A percentile compares a stretch with the other conserved stretches of the same genome.
phyloP scores from a whole-genome alignment of 2,888 invertebrate genomes.

The Archips xylosteana region DNA sequence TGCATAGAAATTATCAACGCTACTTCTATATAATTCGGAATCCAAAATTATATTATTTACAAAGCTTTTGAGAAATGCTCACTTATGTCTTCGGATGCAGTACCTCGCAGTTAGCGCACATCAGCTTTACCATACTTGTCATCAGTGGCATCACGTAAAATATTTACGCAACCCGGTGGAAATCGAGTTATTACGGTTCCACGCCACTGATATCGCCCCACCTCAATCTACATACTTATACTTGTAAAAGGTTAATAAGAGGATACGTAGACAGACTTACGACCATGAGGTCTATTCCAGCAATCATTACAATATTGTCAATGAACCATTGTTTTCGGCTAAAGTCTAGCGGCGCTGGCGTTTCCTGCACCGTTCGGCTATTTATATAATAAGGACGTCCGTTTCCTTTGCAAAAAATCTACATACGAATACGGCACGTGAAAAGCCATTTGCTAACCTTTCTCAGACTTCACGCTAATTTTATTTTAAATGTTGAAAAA shows the following conservation, averaged over 20 bases:
- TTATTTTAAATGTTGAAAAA: neutral
- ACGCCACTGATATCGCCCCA: neutral
- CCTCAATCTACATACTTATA: neutral
- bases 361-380: constrained; percentile 69
- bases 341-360: constrained; percentile 59
- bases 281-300: constrained; percentile 26
- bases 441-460: constrained; percentile 59
- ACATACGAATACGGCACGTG: constrained; percentile 58
- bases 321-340: constrained; percentile 65
- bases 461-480: constrained; percentile 19
- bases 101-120: too few species aligned
- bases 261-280: constrained; percentile 3
- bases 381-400: constrained; percentile 71
- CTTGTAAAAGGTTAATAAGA: neutral
- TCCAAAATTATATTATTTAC: too few species aligned
- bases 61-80: too few species aligned
- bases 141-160: too few species aligned
- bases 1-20: too few species aligned
- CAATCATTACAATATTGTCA: constrained; percentile 47
- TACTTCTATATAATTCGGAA: too few species aligned
- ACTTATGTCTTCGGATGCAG: too few species aligned
- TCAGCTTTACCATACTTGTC: too few species aligned
- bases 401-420: constrained; percentile 73
- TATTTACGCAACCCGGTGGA: too few species aligned
- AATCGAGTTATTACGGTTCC: too few species aligned